Conservation (phyloP, 1,140 invertebrate species). For the Pantala flavescens region DNA sequence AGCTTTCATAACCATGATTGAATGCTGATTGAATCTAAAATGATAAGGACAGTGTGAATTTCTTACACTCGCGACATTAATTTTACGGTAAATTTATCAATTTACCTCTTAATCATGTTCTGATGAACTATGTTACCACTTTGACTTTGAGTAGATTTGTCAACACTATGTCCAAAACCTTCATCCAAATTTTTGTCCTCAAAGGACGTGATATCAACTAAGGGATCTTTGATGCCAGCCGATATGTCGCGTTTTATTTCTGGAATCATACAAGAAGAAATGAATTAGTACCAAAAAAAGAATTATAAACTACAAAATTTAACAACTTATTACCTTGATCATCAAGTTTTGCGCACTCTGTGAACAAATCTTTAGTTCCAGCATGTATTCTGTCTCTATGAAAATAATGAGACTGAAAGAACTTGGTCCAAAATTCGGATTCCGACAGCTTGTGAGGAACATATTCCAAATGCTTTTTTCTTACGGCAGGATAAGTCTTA, state of each 20-base stretch:
- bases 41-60: conserved; percentile 16
- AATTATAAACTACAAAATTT: conserved; percentile 14
- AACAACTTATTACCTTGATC: conserved; percentile 51
- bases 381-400: conserved; percentile 87
- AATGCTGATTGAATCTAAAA: conserved; percentile 85
- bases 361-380: conserved; percentile 85
- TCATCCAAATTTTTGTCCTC: conserved; percentile 65
- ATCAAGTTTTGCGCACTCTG: conserved; percentile 92
- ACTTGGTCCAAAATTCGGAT: conserved; percentile 97
- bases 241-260: conserved; percentile 70
- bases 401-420: conserved; percentile 99
- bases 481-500: conserved; percentile 97
- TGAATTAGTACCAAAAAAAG: conserved; percentile 4
- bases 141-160: conserved; percentile 42
- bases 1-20: conserved; percentile 89
- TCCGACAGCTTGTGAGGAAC: conserved; percentile 93
- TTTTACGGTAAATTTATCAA: conserved; percentile 10
- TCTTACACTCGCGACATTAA: background rate
- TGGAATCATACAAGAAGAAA: conserved; percentile 24
- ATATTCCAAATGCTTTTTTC: conserved; percentile 91
- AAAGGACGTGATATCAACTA: conserved; percentile 70
- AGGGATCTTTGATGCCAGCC: conserved; percentile 60
- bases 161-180: conserved; percentile 46
- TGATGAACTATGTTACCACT: conserved; percentile 70
- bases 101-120: conserved; percentile 76